phyloP scores from a whole-genome alignment of 2,888 invertebrate genomes.

The Margaritifera margaritifera region DNA sequence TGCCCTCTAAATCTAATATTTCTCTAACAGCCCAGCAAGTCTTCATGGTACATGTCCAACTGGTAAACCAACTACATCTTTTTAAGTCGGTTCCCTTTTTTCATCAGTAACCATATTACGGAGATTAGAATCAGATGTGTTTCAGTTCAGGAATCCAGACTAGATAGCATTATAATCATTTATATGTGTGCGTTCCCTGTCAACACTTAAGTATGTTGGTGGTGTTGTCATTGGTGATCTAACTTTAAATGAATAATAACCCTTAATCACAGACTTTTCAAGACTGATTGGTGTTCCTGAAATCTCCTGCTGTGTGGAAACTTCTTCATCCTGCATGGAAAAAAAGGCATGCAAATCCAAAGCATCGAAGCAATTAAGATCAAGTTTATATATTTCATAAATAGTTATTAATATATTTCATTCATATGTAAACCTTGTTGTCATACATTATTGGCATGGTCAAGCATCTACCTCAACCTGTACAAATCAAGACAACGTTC shows the following conservation, averaged over 20 bases:
- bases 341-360: too few species aligned
- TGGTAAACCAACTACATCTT: conserved; percentile 11
- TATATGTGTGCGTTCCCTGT: conserved; percentile 13
- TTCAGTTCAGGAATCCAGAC: conserved; percentile 8
- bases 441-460: too few species aligned
- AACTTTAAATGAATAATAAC: conserved; percentile 18
- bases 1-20: conserved; percentile 8
- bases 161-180: conserved; percentile 12
- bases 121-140: neutral
- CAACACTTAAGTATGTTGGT: neutral
- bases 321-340: too few species aligned
- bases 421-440: too few species aligned
- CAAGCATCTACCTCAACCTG: too few species aligned
- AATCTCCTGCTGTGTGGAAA: too few species aligned
- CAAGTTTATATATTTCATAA: too few species aligned
- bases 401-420: too few species aligned
- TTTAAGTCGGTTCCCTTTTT: conserved; percentile 4
- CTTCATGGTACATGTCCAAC: conserved; percentile 9
- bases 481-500: too few species aligned
- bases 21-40: conserved; percentile 5
- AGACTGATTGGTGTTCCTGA: neutral
- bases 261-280: conserved; percentile 13
- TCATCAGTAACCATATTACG: conserved; percentile 4
- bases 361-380: too few species aligned
- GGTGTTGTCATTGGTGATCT: conserved; percentile 5